Conservation (phyloP, 53 echinoderm and acorn worm genomes). For the Pentamera pediparva region DNA sequence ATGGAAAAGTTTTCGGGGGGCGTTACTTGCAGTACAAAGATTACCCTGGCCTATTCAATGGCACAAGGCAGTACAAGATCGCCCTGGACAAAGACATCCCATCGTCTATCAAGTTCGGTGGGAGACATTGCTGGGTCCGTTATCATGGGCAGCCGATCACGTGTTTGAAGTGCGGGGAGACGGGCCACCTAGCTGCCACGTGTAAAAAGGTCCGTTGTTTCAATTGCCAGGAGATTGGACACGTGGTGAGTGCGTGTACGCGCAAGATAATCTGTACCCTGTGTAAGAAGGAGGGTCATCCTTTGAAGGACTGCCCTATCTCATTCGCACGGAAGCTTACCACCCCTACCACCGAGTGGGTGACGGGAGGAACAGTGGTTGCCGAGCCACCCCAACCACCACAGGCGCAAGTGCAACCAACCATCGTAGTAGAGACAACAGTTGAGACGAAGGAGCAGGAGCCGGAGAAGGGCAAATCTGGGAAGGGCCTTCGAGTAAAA, state of each 20-base stretch:
- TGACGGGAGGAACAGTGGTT: neutral
- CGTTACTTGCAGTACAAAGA: neutral
- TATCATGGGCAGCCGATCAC: neutral
- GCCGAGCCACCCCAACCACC: neutral
- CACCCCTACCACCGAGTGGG: neutral
- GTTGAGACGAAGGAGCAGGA: neutral
- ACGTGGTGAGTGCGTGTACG: neutral
- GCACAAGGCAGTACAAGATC: neutral
- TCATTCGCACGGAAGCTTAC: neutral
- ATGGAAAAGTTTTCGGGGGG: neutral
- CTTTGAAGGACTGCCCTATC: neutral
- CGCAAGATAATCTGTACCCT: neutral
- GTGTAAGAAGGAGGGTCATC: constrained; percentile 14
- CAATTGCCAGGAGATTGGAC: constrained; percentile 9
- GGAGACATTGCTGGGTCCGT: neutral
- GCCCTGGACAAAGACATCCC: too few relatives aligned
- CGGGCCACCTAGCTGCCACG: too few relatives aligned
- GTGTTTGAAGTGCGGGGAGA: too few relatives aligned
- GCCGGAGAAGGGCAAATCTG: neutral
- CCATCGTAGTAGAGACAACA: neutral
- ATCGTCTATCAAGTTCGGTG: too few relatives aligned
- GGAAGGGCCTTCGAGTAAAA: neutral
- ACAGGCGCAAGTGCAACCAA: neutral
- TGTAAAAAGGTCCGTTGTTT: too few relatives aligned
- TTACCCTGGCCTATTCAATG: too few relatives aligned